phyloP scores from a whole-genome alignment of 2,888 invertebrate species.

The Agrochola circellaris region DNA sequence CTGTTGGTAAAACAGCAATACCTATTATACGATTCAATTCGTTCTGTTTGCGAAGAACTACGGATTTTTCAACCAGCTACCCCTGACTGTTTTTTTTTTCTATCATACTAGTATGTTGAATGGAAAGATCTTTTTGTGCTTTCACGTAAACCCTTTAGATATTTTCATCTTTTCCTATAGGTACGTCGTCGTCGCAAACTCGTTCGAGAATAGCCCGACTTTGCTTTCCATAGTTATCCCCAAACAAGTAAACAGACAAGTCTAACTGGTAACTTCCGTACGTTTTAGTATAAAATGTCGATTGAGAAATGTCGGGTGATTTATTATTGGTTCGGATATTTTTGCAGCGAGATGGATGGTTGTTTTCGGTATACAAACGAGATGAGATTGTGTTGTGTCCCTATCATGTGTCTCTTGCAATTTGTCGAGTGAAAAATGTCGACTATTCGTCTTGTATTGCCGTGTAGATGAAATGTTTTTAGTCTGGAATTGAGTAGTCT shows the following conservation, averaged over 20 bases:
- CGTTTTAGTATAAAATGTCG: conserved; percentile 81
- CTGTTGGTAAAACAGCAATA: background rate
- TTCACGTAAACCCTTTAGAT: background rate
- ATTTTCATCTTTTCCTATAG: conserved; percentile 25
- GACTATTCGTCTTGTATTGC: conserved; percentile 44
- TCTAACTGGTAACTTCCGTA: conserved; percentile 77
- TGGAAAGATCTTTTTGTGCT: background rate
- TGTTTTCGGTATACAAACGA: conserved; percentile 74
- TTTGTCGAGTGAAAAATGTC: conserved; percentile 53
- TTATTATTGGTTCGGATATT: conserved; percentile 78
- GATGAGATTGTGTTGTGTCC: conserved; percentile 66
- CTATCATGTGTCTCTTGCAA: conserved; percentile 51
- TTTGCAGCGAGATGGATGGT: conserved; percentile 73
- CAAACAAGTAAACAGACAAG: conserved; percentile 70
- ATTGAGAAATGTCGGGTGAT: conserved; percentile 80
- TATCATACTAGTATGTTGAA: background rate
- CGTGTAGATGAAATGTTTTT: conserved; percentile 24
- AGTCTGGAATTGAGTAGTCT: background rate
- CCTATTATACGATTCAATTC: background rate
- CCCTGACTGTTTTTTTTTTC: background rate
- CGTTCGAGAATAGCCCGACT: conserved; percentile 57
- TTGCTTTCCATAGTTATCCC: conserved; percentile 57
- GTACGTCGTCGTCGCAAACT: conserved; percentile 12
- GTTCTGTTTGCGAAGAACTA: background rate
- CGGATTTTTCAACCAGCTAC: background rate